Evolutionary conservation across 1,140 invertebrate species (phyloP), one percentile per base, ranked within the genome.

Genomic region (Musca domestica): DNA sequence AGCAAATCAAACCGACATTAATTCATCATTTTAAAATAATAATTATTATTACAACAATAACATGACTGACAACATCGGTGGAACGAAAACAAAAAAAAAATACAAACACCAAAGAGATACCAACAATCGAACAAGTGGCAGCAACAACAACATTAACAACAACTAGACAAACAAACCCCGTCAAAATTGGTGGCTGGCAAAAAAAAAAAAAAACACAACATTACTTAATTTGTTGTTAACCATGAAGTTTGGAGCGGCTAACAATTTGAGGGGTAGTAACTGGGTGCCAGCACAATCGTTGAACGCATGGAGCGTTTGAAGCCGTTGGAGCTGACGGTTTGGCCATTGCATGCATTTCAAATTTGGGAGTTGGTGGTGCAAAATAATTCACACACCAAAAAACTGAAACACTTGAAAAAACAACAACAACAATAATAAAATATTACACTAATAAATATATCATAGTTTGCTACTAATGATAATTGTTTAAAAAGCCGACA

Each of bases 141-240:
- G 19, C n/a, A 61, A 61, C 56, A 41, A 34, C 19, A 61, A n/a
- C 3, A 54, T 4, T 14, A 58, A 30, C 25, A 30, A 30, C 19
- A 58, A 30, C 3, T 27, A 58, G 17, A 61, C 27, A 61, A 20
- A 61, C 34, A 61, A 20, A 61, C 25, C 34, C n/a, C n/a, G n/a
- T 49, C 6, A 49, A 49, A 25, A 27, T 25, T 25, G 20, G 19
- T n/a, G n/a, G 34, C 34, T 10, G 34, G 5, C 34, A 12, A 7
- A 7, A 41, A 5, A 12, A 41, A 14, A 54, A 23, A 54, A 54
- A 15, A 54, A 20, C 22, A 23, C 22, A 61, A 61, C 56, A 61
- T 61, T 61, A 34, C 56, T 34, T 61, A 61, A 61, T 61, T 61
- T 61, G 56, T 61, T 61, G 56, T 61, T 61, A 61, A 61, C 56